These are phyloP conservation scores for Seira sanloemensis DNA, from an alignment of 2,888 invertebrate genomes.

Conservation along the genomic window DNA sequence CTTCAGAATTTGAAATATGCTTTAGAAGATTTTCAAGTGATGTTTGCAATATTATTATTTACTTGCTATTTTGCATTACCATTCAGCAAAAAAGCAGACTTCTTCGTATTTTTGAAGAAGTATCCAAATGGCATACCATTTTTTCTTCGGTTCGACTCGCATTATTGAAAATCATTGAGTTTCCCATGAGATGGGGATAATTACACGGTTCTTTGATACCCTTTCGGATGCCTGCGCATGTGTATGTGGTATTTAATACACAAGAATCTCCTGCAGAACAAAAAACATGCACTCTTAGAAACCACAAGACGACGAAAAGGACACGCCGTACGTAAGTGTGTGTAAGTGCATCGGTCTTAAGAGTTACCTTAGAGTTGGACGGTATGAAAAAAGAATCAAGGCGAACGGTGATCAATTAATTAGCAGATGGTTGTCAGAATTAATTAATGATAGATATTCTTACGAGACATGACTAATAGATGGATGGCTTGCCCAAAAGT, in stretches of 20 bases:
- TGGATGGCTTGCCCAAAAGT: slow-evolving; percentile 36
- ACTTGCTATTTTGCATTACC: not conserved
- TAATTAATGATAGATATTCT: slow-evolving; percentile 58
- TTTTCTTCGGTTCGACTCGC: not conserved
- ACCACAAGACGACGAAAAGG: too few relatives aligned
- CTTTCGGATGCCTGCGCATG: slow-evolving; percentile 29
- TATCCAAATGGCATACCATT: too few relatives aligned
- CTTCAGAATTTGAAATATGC: too few relatives aligned
- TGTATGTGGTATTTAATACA: too few relatives aligned
- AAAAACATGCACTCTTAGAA: too few relatives aligned
- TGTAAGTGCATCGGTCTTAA: too few relatives aligned
- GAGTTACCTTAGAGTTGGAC: too few relatives aligned
- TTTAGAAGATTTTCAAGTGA: not conserved
- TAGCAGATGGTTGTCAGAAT: slow-evolving; percentile 64
- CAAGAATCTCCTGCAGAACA: too few relatives aligned
- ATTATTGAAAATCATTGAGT: slow-evolving; percentile 30
- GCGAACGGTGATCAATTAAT: slow-evolving; percentile 62
- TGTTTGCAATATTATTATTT: not conserved
- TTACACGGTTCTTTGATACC: slow-evolving; percentile 51
- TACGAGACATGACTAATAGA: slow-evolving; percentile 53
- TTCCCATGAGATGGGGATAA: slow-evolving; percentile 55
- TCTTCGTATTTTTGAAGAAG: too few relatives aligned
- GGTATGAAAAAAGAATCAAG: too few relatives aligned
- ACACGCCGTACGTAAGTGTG: too few relatives aligned
- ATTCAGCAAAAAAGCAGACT: not conserved